Base-by-base conservation (phyloP, 2,888 invertebrate genomes). In the Glaucopsyche alexis region DNA sequence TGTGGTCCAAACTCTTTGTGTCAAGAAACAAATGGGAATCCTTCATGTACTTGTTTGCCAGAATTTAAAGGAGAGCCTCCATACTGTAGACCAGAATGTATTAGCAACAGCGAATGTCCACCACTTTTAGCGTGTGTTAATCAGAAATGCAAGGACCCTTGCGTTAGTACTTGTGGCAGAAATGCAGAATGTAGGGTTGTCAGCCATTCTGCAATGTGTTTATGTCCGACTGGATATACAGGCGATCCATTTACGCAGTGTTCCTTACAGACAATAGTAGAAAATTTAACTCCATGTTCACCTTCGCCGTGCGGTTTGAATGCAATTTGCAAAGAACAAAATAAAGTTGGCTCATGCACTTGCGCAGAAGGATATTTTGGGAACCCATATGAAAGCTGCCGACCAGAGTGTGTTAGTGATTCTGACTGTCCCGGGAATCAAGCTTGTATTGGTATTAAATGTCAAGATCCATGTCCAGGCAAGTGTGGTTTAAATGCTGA, bases 1-100 rank as follows among this genome's bases (percentile, higher is more conserved):
- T 97, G 97, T 84, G 97, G 97, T 16, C 95, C 96, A 0, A 96
- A 96, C 82, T 94, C 96, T 1, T 94, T 96, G 82, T 97, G 97
- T 81, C 94, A 94, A 82, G 94, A 95, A 75, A 86, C 94, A 16
- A 95, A 95, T 76, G 95, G 94, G 75, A 94, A 94, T 50, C 96
- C 96, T 1, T 95, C 96, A 0, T 97, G 97, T 81, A 95, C 95
- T 40, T 97, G 97, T 81, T 87, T 95, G 75, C 94, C 95, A 60
- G 94, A 94, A 80, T 96, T 94, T 80, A 93, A 93, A 74, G 96
- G 96, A 71, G 91, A 94, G 73, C 96, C 97, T 66, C 96, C 96
- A 1, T 95, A 96, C 80, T 97, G 97, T 80, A 94, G 95, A 77
- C 96, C 96, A 1, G 97, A 97, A 89, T 97, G 97, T 86, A 93